Evolutionary conservation across 2,797 vertebrate genomes (phyloP).

Genomic region (Pseudochirops cupreus): DNA sequence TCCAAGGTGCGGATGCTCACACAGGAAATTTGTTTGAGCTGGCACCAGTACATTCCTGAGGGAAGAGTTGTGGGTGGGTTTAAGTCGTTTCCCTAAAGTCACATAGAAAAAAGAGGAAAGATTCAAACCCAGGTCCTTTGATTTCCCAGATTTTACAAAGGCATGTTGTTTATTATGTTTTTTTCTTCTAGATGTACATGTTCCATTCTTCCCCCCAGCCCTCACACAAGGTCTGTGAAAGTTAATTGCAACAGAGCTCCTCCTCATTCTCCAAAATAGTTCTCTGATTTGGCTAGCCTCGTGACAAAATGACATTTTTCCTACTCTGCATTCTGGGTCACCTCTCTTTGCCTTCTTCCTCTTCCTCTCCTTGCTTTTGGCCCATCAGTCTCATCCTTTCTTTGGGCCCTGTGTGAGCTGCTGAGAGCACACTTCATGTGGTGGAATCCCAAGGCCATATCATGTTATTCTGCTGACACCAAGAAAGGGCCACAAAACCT

Average conservation of each 20-base stretch:
- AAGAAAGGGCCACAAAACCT: conserved; percentile 58
- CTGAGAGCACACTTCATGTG: conserved; percentile 62
- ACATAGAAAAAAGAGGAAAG: neutral
- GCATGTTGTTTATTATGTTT: neutral
- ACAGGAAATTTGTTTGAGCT: neutral
- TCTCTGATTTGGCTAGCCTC: conserved; percentile 35
- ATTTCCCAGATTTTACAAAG: neutral
- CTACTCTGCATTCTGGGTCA: conserved; percentile 25
- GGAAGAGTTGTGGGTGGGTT: neutral
- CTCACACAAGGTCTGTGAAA: neutral
- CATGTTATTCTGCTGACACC: conserved; percentile 71
- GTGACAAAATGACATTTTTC: conserved; percentile 23
- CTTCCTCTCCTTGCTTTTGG: conserved; percentile 31
- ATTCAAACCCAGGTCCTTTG: neutral
- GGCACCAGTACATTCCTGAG: neutral
- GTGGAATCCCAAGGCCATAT: conserved; percentile 57
- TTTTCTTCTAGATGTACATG: neutral
- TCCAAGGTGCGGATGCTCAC: neutral
- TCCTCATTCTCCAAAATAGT: conserved; percentile 21
- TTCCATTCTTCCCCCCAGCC: neutral
- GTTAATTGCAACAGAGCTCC: neutral
- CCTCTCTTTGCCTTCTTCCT: neutral
- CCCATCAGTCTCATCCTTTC: conserved; percentile 31
- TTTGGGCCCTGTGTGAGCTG: conserved; percentile 58
- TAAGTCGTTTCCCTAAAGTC: neutral